Evolutionary conservation across 2,888 invertebrate genomes (phyloP), one percentile per base, ranked within the genome.

Genomic region (Ectemnius cavifrons): DNA sequence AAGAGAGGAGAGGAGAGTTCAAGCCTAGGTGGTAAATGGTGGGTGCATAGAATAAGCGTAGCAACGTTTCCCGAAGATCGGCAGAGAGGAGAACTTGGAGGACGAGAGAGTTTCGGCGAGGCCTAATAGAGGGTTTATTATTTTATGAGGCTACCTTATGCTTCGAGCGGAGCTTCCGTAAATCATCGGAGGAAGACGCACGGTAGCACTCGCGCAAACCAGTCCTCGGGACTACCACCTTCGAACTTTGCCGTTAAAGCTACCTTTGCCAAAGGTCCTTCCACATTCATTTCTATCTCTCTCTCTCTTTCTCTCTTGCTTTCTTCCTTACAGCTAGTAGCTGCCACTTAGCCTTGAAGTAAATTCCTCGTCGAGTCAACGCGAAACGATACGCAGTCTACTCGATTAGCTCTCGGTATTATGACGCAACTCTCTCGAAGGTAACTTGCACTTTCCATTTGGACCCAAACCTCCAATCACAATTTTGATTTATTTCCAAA

Each of bases 41-140:
- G n/a, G 16, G 6, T 16, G 52, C 16, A 52, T 16, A 14, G 52
- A 52, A 52, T 52, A 37, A 37, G 52, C 52, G 52, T 52, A 16
- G n/a, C 16, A 37, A 64, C 52, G 52, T 49, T 56, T 61, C 16
- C 16, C 75, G 68, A 75, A 61, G 69, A 63, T 77, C 71, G 76
- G 61, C 63, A 75, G 63, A 45, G 16, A 16, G 16, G 23, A 58
- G 18, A 6, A 27, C n/a, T n/a, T n/a, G n/a, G 58, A 20, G 58
- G 27, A 20, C 20, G 64, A 66, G 46, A 65, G 63, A 65, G 62
- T 61, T 73, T 58, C 73, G 65, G 66, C 13, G 67, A 66, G 66
- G 78, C 84, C 86, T 88, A 88, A 88, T 88, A 86, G 88, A 81
- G 67, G 87, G 87, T 88, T 88, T 88, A 88, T 88, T 88, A 88